A percentile compares a stretch with the other conserved stretches of the same genome.
Evolutionary conservation across 2,797 vertebrate genomes (phyloP).

Genomic region (Sphenopsis melanotis): DNA sequence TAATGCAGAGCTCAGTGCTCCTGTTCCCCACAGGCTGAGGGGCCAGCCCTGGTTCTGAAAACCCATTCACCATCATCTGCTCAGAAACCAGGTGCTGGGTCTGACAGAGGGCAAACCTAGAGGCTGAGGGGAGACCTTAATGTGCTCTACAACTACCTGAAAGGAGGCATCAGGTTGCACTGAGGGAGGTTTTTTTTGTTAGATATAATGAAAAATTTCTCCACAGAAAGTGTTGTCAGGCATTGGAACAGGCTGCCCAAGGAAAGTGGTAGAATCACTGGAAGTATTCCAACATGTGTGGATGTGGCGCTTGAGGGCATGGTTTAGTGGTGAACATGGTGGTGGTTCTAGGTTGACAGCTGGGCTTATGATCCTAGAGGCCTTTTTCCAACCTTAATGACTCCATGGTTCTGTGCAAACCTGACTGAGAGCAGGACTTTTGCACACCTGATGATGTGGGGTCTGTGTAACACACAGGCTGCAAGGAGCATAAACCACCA

Average conservation of each 20-base stretch:
- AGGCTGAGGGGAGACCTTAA: neutral
- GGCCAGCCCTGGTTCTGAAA: neutral
- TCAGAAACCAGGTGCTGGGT: neutral
- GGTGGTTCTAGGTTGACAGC: neutral
- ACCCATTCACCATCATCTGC: neutral
- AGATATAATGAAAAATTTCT: neutral
- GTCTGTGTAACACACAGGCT: fast-evolving
- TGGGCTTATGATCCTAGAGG: neutral
- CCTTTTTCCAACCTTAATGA: neutral
- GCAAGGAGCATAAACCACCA: neutral
- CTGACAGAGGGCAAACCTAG: neutral
- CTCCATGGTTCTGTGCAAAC: neutral
- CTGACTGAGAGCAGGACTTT: neutral
- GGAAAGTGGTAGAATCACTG: neutral
- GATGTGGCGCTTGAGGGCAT: neutral
- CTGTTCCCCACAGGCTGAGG: neutral
- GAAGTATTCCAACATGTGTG: neutral
- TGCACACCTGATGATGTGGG: neutral
- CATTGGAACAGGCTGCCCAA: neutral
- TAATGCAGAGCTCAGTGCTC: neutral
- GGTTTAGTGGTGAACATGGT: neutral
- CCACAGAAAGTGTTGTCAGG: neutral
- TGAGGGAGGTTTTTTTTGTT: neutral
- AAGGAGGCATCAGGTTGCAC: neutral
- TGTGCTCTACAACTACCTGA: neutral